Conservation (phyloP, 2,113 vertebrate genomes). For the Labeo catla region DNA sequence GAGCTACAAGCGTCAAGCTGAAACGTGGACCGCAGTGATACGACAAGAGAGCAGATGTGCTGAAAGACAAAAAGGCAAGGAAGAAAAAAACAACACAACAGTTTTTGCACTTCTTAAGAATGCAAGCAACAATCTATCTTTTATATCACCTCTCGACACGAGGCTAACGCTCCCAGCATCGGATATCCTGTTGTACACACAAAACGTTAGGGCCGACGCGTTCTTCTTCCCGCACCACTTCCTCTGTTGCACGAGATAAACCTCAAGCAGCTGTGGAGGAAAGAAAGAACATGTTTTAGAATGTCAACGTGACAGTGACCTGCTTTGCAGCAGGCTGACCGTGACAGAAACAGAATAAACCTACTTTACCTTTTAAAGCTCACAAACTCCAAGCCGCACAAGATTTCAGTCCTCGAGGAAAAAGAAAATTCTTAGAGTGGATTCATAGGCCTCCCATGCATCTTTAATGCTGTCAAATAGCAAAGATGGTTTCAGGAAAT, state of each 20-base stretch:
- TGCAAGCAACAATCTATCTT: conserved; percentile 12
- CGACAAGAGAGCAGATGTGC: neutral
- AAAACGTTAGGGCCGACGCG: conserved; percentile 50
- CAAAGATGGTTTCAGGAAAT: conserved; percentile 62
- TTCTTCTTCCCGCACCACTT: conserved; percentile 69
- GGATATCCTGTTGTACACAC: conserved; percentile 76
- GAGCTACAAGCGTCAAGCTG: neutral
- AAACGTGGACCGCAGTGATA: neutral
- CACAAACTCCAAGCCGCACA: neutral
- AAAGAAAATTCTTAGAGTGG: conserved; percentile 11
- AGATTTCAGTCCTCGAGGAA: conserved; percentile 25
- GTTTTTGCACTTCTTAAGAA: neutral
- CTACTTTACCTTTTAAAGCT: conserved; percentile 11
- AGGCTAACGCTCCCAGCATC: conserved; percentile 67
- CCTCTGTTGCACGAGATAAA: conserved; percentile 69
- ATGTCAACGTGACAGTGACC: neutral
- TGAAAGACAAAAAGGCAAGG: neutral
- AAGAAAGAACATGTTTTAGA: conserved; percentile 44
- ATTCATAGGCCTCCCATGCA: conserved; percentile 30
- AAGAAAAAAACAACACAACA: neutral
- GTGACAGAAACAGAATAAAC: conserved; percentile 19
- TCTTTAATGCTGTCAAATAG: conserved; percentile 53
- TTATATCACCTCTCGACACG: conserved; percentile 49
- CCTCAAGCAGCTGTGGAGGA: conserved; percentile 69
- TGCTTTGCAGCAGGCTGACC: conserved; percentile 6